Evolutionary conservation across 1,140 invertebrate genomes (phyloP), one percentile per base, ranked within the genome.

Genomic region (Temnothorax nylanderi): DNA sequence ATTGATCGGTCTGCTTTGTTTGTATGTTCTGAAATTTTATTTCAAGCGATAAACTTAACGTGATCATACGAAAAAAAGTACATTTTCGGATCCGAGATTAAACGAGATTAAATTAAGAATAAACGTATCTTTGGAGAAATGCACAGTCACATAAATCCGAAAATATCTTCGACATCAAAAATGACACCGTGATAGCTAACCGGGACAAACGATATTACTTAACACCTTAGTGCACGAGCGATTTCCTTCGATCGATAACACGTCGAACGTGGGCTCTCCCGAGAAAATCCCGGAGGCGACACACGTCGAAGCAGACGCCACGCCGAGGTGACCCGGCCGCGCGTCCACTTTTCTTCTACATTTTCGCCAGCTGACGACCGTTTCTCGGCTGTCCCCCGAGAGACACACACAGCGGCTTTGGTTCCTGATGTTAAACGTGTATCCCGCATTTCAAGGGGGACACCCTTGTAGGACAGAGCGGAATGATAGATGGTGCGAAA

Each of bases 281-380:
- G 49, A 60, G 88, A 64, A 87, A 87, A 90, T 90, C 44, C 88
- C 71, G 56, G 8, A 65, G 64, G 71, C 77, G 72, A 67, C 82
- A 88, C 75, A 76, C 84, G 88, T 89, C 71, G 32, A 86, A 81
- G 75, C 67, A 49, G 34, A 72, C 41, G 62, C 54, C 21, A 44
- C 58, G 21, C 26, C 51, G 58, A 41, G 56, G 67, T 41, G 67
- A 67, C 44, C 47, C 72, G 10, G 44, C 34, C 64, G 67, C 75
- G 64, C 56, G 62, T 81, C 89, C 75, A 86, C 88, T 85, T 88
- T 90, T 88, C 88, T 87, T 85, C 86, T 64, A 86, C 69, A 86
- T 88, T 88, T 91, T 86, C 77, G 26, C 89, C 88, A 78, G 75
- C 86, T 87, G 89, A 90, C 86, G 89, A 88, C 69, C 80, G 69